These are phyloP conservation scores for Euleptes europaea DNA, from an alignment of 2,113 vertebrate genomes.

Conservation along the genomic window DNA sequence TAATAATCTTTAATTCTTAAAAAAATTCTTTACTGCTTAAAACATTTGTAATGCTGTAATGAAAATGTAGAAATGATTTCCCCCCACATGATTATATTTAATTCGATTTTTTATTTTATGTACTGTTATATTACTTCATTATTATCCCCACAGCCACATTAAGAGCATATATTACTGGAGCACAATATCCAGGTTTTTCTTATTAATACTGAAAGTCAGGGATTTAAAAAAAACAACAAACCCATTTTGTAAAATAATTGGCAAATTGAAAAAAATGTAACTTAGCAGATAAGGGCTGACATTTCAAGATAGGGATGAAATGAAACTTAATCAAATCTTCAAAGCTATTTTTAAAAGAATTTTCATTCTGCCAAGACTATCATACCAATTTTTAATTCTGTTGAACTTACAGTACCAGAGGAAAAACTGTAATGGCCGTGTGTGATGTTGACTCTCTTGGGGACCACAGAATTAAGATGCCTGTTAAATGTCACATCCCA, in stretches of 20 bases:
- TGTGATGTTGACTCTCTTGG: neutral
- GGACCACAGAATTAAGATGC: neutral
- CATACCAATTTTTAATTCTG: neutral
- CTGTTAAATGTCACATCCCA: neutral
- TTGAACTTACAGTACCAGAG: neutral
- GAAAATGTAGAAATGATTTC: neutral
- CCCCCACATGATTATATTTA: neutral
- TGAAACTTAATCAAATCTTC: conserved; percentile 21
- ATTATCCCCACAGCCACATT: neutral
- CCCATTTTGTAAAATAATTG: conserved; percentile 10
- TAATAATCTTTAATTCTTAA: neutral
- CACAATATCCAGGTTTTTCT: neutral
- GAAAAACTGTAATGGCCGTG: neutral
- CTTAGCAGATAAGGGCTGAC: neutral
- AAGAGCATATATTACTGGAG: neutral
- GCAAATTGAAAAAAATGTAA: conserved; percentile 9
- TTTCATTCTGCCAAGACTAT: neutral
- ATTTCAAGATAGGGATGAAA: conserved; percentile 1
- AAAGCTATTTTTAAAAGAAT: neutral
- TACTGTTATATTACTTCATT: neutral
- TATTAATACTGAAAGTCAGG: neutral
- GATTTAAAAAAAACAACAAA: neutral
- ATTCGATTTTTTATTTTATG: neutral
- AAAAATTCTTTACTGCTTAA: neutral
- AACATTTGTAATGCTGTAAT: neutral